Percentiles rank a stretch among this genome's conserved stretches.
phyloP scores from a whole-genome alignment of 2,113 vertebrate genomes.

The Corynorhinus townsendii region DNA sequence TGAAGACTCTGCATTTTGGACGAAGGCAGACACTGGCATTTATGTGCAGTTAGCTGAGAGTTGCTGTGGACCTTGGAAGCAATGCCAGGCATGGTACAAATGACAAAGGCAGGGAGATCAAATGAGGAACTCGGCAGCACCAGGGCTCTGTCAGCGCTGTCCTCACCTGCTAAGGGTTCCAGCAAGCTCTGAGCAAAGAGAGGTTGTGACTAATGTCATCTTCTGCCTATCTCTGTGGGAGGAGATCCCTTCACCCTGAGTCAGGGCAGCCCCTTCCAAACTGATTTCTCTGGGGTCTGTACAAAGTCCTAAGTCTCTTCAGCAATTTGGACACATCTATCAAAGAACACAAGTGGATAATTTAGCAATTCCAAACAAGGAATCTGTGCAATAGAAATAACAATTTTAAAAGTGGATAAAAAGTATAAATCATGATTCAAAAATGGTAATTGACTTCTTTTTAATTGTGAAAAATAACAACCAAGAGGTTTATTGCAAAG shows the following conservation, averaged over 20 bases:
- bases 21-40: not conserved
- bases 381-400: not conserved
- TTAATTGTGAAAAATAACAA: not conserved
- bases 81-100: not conserved
- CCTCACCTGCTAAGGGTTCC: not conserved
- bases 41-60: not conserved
- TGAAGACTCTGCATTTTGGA: not conserved
- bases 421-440: not conserved
- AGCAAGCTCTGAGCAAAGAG: not conserved
- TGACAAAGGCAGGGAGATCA: not conserved
- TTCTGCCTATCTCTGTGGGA: not conserved
- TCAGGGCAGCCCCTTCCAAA: not conserved
- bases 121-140: accelerated
- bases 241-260: not conserved
- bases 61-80: not conserved
- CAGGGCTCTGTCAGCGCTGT: accelerated
- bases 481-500: not conserved
- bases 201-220: accelerated
- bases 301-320: not conserved
- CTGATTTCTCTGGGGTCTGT: not conserved
- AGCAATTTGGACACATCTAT: not conserved
- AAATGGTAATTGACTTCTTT: not conserved
- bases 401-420: not conserved
- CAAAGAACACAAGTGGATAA: not conserved
- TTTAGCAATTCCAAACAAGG: not conserved